A percentile compares a stretch with the other conserved stretches of the same genome.
Evolutionary conservation across 2,797 vertebrate genomes (phyloP).

Genomic region (Melanotaenia boesemani): DNA sequence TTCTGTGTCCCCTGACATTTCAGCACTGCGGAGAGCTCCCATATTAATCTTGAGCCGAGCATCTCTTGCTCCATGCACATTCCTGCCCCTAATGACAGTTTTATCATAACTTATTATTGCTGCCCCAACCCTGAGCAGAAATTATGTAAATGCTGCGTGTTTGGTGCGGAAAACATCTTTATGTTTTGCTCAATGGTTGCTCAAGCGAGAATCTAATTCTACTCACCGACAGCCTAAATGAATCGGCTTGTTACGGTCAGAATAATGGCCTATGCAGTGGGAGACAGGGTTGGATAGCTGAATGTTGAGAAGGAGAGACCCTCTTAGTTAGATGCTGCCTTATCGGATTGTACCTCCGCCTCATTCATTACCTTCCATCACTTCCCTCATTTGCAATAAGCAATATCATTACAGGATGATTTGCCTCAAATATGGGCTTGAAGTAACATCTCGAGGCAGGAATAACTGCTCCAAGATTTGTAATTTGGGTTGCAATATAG

Average conservation of each 20-base stretch:
- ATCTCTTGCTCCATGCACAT: conserved; percentile 56
- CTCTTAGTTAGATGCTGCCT: conserved; percentile 73
- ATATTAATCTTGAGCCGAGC: conserved; percentile 74
- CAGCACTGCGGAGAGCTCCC: conserved; percentile 65
- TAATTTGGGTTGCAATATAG: conserved; percentile 72
- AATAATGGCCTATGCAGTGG: conserved; percentile 70
- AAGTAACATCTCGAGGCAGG: conserved; percentile 66
- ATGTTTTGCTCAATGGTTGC: conserved; percentile 75
- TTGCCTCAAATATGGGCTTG: conserved; percentile 69
- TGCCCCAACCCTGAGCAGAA: conserved; percentile 68
- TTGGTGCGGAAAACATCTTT: conserved; percentile 73
- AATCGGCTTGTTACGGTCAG: conserved; percentile 82
- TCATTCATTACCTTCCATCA: conserved; percentile 77
- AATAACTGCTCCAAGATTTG: conserved; percentile 69
- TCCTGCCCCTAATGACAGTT: conserved; percentile 79
- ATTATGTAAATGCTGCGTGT: conserved; percentile 81
- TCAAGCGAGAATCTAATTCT: conserved; percentile 83
- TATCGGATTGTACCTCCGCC: conserved; percentile 73
- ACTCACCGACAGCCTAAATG: conserved; percentile 77
- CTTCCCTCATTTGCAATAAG: conserved; percentile 73
- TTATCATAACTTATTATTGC: conserved; percentile 85
- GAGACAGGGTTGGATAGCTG: conserved; percentile 65
- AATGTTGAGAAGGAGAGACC: conserved; percentile 78
- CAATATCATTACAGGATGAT: conserved; percentile 76
- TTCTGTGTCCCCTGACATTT: conserved; percentile 77